phyloP scores from a whole-genome alignment of 1,140 invertebrate genomes.

The Cyphomyrmex costatus region DNA sequence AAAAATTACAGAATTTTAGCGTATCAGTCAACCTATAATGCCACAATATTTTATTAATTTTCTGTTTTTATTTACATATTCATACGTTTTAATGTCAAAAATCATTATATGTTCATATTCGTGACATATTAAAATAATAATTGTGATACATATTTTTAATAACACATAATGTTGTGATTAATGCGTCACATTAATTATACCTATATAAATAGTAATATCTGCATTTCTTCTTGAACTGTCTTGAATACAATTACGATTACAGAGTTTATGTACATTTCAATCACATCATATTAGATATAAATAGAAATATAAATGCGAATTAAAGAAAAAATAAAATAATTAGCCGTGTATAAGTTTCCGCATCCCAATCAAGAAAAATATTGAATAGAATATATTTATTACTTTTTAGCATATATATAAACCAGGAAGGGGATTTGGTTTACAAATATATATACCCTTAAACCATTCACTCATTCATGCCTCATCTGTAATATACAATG shows the following conservation, averaged over 20 bases:
- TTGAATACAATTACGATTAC: neutral
- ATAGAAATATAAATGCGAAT: neutral
- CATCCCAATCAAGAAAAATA: neutral
- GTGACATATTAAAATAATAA: neutral
- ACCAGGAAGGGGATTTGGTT: too few species aligned
- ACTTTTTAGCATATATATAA: too few species aligned
- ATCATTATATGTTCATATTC: neutral
- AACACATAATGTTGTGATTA: neutral
- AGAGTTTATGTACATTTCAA: neutral
- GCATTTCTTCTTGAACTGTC: neutral
- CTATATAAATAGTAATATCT: neutral
- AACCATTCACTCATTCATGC: too few species aligned
- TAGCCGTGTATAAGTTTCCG: neutral
- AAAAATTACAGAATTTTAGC: neutral
- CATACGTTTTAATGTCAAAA: neutral
- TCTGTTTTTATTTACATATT: neutral
- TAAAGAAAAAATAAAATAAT: constrained; percentile 1
- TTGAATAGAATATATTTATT: too few species aligned
- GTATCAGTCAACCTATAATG: neutral
- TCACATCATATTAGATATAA: neutral
- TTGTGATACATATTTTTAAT: neutral
- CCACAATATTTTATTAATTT: neutral
- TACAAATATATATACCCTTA: too few species aligned
- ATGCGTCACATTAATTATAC: neutral
- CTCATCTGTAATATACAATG: too few species aligned